phyloP scores from a whole-genome alignment of 1,140 invertebrate species.

The Atopsyche davidsoni region DNA sequence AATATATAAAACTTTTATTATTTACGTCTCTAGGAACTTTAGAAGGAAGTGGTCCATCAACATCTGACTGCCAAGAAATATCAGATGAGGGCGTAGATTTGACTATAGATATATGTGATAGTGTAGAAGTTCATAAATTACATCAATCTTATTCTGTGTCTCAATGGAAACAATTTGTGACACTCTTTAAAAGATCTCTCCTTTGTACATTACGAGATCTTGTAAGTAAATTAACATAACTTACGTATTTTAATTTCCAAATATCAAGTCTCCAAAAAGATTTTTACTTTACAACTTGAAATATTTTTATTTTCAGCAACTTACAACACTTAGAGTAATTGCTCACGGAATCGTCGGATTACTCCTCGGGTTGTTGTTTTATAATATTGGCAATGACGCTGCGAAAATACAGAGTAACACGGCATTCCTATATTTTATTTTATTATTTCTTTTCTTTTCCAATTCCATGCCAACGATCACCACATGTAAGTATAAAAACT shows the following conservation, averaged over 20 bases:
- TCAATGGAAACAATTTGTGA: constrained; percentile 52
- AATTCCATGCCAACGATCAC: constrained; percentile 85
- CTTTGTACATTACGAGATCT: constrained; percentile 57
- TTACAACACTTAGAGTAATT: constrained; percentile 65
- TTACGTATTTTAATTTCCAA: not conserved
- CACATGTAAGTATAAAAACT: constrained; percentile 62
- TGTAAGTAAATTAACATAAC: constrained; percentile 38
- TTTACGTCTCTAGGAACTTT: too few relatives aligned
- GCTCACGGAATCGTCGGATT: constrained; percentile 69
- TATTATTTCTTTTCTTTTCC: constrained; percentile 81
- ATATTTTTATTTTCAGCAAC: constrained; percentile 48
- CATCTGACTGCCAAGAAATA: constrained; percentile 7
- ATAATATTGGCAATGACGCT: constrained; percentile 73
- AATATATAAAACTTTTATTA: too few relatives aligned
- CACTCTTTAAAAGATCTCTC: constrained; percentile 55
- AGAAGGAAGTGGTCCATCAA: constrained; percentile 2
- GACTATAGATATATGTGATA: too few relatives aligned
- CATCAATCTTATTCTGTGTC: constrained; percentile 34
- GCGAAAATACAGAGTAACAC: constrained; percentile 71
- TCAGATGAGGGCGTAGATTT: constrained; percentile 1
- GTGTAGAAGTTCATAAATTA: constrained; percentile 8
- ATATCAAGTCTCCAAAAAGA: not conserved
- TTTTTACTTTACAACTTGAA: not conserved
- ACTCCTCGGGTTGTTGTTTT: constrained; percentile 74
- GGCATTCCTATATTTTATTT: constrained; percentile 75